Percentiles rank a stretch among this genome's conserved stretches.
Conservation (phyloP, 1,140 invertebrate species). For the Nephila pilipes region DNA sequence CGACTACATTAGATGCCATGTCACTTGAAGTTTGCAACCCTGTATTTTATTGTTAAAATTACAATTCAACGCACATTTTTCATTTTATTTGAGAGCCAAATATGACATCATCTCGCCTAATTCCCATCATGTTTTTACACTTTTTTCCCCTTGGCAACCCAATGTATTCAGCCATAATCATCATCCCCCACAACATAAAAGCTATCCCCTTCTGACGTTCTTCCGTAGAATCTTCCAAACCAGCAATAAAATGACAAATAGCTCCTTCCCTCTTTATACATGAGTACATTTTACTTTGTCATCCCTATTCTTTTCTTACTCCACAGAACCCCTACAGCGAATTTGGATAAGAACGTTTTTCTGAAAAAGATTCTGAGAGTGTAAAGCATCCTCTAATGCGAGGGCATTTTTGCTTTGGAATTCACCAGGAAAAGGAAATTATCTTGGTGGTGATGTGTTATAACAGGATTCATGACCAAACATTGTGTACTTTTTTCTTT, state of each 20-base stretch:
- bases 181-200: not conserved
- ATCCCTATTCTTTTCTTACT: not conserved
- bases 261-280: not conserved
- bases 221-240: not conserved
- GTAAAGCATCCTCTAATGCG: not conserved
- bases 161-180: not conserved
- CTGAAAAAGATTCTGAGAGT: not conserved
- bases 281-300: not conserved
- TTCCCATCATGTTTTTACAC: too few species aligned
- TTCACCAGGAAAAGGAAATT: not conserved
- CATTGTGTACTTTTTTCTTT: too few species aligned
- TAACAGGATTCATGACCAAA: not conserved
- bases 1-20: too few species aligned
- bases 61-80: too few species aligned
- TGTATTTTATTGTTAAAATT: too few species aligned
- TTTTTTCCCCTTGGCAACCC: not conserved
- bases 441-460: not conserved
- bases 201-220: too few species aligned
- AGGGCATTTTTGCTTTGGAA: constrained; percentile 7
- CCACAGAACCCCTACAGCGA: not conserved
- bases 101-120: too few species aligned
- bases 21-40: too few species aligned
- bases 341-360: not conserved
- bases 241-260: constrained; percentile 1
- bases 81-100: too few species aligned